Evolutionary conservation across 2,113 vertebrate species (phyloP).

Genomic region (Otocyon megalotis): DNA sequence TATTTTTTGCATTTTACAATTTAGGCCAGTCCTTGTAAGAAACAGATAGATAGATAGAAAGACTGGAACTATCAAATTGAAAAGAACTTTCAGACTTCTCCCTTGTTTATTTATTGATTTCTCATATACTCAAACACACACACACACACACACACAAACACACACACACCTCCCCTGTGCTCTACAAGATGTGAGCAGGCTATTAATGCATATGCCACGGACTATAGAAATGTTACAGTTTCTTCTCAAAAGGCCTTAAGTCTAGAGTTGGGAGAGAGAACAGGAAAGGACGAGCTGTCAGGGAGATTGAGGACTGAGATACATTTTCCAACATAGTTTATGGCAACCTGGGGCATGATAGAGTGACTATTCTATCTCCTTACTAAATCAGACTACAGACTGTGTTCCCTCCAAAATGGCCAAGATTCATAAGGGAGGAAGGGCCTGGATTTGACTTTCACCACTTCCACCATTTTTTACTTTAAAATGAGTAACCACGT

Average conservation of each 20-base stretch:
- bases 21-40: neutral
- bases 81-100: neutral
- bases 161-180: neutral
- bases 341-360: neutral
- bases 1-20: neutral
- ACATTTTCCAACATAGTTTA: neutral
- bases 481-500: neutral
- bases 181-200: neutral
- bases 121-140: neutral
- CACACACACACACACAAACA: neutral
- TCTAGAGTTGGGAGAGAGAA: neutral
- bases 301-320: neutral
- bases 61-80: neutral
- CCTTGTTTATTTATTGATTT: neutral
- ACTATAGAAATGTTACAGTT: neutral
- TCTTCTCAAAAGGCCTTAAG: neutral
- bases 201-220: neutral
- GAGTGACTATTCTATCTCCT: too few relatives aligned
- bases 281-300: neutral
- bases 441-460: fast-evolving
- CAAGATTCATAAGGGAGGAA: neutral
- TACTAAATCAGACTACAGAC: neutral
- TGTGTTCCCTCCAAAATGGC: neutral
- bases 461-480: neutral
- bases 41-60: neutral